Evolutionary conservation across 2,888 invertebrate species (phyloP).

Genomic region (Dermolepida albohirtum): DNA sequence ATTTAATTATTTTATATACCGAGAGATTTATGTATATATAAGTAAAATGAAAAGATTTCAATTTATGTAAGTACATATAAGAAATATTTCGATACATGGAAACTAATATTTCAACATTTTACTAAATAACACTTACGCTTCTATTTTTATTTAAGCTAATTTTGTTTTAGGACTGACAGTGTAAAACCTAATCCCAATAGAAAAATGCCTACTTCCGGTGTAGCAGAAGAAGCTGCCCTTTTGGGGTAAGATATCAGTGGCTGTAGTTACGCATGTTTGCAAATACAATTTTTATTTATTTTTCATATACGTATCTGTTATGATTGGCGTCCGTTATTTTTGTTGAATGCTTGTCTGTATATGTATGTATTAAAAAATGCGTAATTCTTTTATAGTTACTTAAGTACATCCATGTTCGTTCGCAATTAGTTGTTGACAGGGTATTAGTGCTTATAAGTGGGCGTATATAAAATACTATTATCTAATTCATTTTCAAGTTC

Average conservation of each 20-base stretch:
- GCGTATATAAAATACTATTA: too few relatives aligned
- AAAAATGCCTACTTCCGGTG: slow-evolving; percentile 77
- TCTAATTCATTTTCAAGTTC: too few relatives aligned
- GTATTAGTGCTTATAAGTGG: too few relatives aligned
- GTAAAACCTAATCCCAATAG: slow-evolving; percentile 62
- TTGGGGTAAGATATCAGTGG: slow-evolving; percentile 78
- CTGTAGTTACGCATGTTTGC: neutral
- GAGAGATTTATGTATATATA: too few relatives aligned
- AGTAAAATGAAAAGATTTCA: too few relatives aligned
- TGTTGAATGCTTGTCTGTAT: too few relatives aligned
- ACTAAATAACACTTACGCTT: slow-evolving; percentile 1
- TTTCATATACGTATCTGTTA: neutral
- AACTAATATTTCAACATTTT: neutral
- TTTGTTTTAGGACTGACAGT: slow-evolving; percentile 63
- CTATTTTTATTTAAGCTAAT: slow-evolving; percentile 43
- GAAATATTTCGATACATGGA: slow-evolving; percentile 13
- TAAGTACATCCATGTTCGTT: too few relatives aligned
- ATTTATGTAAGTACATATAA: neutral
- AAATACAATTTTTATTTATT: too few relatives aligned
- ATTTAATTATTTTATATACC: too few relatives aligned
- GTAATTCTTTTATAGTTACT: too few relatives aligned
- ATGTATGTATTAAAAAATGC: too few relatives aligned
- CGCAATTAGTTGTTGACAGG: too few relatives aligned
- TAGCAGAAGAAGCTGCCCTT: slow-evolving; percentile 88
- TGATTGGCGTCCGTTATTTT: neutral